phyloP scores from a whole-genome alignment of 1,140 invertebrate species.

The Drosophila parabipectinata region DNA sequence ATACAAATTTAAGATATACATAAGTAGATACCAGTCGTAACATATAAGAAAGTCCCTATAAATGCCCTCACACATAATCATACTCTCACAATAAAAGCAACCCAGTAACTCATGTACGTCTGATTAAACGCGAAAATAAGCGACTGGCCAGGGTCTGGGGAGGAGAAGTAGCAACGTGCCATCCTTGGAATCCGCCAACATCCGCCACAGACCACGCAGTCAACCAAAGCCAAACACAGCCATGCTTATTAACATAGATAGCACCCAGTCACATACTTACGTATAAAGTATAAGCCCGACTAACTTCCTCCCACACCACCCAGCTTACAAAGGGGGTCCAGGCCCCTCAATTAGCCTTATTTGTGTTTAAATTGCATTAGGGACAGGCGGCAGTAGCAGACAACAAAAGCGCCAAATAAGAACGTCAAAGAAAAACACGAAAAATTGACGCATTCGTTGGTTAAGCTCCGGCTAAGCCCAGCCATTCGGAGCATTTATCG shows the following conservation, averaged over 20 bases:
- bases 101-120: conserved; percentile 67
- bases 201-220: conserved; percentile 55
- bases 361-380: conserved; percentile 79
- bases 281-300: conserved; percentile 7
- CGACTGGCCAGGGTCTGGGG: conserved; percentile 11
- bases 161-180: not conserved
- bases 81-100: conserved; percentile 49
- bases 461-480: conserved; percentile 61
- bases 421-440: conserved; percentile 24
- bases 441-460: conserved; percentile 67
- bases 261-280: conserved; percentile 37
- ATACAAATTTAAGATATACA: not conserved
- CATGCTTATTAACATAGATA: conserved; percentile 73
- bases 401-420: conserved; percentile 24
- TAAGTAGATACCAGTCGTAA: not conserved
- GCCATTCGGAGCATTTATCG: conserved; percentile 64
- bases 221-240: conserved; percentile 69
- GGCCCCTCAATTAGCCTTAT: conserved; percentile 68
- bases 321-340: not conserved
- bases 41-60: conserved; percentile 16
- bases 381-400: conserved; percentile 40
- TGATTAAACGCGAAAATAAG: conserved; percentile 74
- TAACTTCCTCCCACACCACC: not conserved
- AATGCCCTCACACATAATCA: conserved; percentile 30
- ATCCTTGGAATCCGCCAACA: conserved; percentile 15